A percentile compares a stretch with the other conserved stretches of the same genome.
phyloP scores from a whole-genome alignment of 2,888 invertebrate genomes.

The Ischnura elegans region DNA sequence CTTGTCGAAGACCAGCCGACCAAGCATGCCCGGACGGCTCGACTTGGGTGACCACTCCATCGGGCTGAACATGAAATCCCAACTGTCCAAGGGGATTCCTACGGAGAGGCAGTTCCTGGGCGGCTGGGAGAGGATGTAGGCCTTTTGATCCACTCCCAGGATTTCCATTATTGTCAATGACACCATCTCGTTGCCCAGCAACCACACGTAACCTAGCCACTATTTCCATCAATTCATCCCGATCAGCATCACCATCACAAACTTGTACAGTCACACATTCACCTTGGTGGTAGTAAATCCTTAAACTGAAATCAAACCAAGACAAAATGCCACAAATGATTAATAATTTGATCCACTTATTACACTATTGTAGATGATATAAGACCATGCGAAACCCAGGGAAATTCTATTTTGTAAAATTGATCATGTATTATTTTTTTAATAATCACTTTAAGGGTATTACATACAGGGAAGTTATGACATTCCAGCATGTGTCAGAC shows the following conservation, averaged over 20 bases:
- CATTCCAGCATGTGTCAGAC: too few relatives aligned
- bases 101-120: constrained; percentile 89
- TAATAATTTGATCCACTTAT: background rate
- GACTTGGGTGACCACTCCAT: constrained; percentile 96
- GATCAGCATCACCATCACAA: constrained; percentile 84
- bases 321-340: constrained; percentile 66
- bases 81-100: constrained; percentile 91
- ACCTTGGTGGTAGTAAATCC: constrained; percentile 95
- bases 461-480: too few relatives aligned
- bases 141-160: constrained; percentile 36
- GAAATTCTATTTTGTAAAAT: constrained; percentile 32
- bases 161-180: constrained; percentile 74
- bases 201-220: constrained; percentile 89
- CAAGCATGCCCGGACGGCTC: constrained; percentile 86
- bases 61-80: constrained; percentile 94
- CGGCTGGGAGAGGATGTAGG: constrained; percentile 82
- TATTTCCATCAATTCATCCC: constrained; percentile 87
- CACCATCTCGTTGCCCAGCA: constrained; percentile 77
- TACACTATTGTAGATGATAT: too few relatives aligned
- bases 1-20: constrained; percentile 92
- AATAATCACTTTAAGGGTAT: too few relatives aligned
- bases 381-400: too few relatives aligned
- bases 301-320: constrained; percentile 84
- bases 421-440: too few relatives aligned
- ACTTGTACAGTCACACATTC: constrained; percentile 93